Conservation (phyloP, 2,888 invertebrate species). For the Lissonota sp. region DNA sequence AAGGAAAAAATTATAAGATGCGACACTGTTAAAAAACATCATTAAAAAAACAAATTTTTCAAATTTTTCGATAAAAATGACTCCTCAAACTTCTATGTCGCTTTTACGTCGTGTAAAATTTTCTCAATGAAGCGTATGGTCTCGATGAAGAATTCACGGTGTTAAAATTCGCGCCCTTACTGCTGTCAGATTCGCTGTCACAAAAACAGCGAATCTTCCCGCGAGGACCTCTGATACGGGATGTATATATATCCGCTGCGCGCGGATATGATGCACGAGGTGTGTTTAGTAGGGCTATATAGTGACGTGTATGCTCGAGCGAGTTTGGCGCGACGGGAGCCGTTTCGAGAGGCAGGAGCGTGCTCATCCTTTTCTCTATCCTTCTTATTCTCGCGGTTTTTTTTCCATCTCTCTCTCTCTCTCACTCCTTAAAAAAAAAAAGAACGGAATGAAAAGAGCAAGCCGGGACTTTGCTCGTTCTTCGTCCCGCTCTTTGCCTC, state of each 20-base stretch:
- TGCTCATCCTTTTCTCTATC: slow-evolving; percentile 43
- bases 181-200: slow-evolving; percentile 3
- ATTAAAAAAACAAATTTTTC: too few relatives aligned
- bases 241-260: background rate
- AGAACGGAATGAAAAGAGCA: slow-evolving; percentile 45
- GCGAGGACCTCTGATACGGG: slow-evolving; percentile 1
- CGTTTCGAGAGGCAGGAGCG: slow-evolving; percentile 73
- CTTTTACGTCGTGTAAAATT: too few relatives aligned
- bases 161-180: slow-evolving; percentile 16
- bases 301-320: slow-evolving; percentile 76
- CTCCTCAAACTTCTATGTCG: too few relatives aligned
- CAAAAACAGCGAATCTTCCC: slow-evolving; percentile 15
- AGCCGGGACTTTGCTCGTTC: slow-evolving; percentile 59
- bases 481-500: slow-evolving; percentile 66
- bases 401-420: background rate
- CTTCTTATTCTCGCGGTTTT: slow-evolving; percentile 37
- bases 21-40: too few relatives aligned
- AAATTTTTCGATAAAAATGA: too few relatives aligned
- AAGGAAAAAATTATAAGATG: too few relatives aligned
- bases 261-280: slow-evolving; percentile 81
- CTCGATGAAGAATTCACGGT: background rate
- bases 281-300: slow-evolving; percentile 83
- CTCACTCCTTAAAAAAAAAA: slow-evolving; percentile 19
- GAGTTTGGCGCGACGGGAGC: slow-evolving; percentile 80
- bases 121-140: too few relatives aligned